Percentiles rank a stretch among this genome's conserved stretches.
phyloP scores from a whole-genome alignment of 2,888 invertebrate species.

The Sphaerophoria rueppellii region DNA sequence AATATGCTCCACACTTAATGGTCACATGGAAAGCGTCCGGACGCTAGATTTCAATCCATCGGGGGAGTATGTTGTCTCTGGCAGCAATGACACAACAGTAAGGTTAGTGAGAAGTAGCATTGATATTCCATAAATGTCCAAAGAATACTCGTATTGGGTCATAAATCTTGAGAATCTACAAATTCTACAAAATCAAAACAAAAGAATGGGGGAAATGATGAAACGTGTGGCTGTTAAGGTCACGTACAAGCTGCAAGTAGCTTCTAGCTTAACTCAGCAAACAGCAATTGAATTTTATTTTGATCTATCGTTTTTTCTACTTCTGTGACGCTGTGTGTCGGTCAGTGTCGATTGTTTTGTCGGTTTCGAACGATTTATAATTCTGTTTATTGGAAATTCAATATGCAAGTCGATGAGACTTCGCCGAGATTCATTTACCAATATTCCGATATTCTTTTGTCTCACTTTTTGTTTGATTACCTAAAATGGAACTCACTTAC shows the following conservation, averaged over 20 bases:
- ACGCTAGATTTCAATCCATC: constrained; percentile 98
- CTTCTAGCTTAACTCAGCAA: constrained; percentile 19
- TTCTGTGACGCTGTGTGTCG: background rate
- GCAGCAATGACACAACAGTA: constrained; percentile 92
- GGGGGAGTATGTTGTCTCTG: constrained; percentile 96
- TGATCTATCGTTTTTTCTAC: background rate
- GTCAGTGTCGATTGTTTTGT: constrained; percentile 55
- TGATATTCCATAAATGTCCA: constrained; percentile 45
- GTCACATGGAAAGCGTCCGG: constrained; percentile 91
- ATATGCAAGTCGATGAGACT: constrained; percentile 62
- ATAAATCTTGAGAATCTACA: constrained; percentile 43
- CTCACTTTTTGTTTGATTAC: constrained; percentile 20
- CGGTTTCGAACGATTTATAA: constrained; percentile 42
- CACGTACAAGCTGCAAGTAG: constrained; percentile 45
- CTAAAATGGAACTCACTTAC: background rate
- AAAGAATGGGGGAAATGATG: constrained; percentile 50
- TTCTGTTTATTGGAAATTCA: constrained; percentile 59
- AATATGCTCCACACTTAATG: constrained; percentile 81
- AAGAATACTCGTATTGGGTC: constrained; percentile 53
- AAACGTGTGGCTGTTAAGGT: constrained; percentile 67
- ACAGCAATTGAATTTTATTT: constrained; percentile 40
- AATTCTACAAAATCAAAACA: constrained; percentile 1
- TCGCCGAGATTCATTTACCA: constrained; percentile 27
- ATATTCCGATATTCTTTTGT: constrained; percentile 11
- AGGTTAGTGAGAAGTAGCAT: constrained; percentile 77